A percentile compares a stretch with the other conserved stretches of the same genome.
Evolutionary conservation across 2,797 vertebrate species (phyloP).

Genomic region (Acanthopagrus latus): DNA sequence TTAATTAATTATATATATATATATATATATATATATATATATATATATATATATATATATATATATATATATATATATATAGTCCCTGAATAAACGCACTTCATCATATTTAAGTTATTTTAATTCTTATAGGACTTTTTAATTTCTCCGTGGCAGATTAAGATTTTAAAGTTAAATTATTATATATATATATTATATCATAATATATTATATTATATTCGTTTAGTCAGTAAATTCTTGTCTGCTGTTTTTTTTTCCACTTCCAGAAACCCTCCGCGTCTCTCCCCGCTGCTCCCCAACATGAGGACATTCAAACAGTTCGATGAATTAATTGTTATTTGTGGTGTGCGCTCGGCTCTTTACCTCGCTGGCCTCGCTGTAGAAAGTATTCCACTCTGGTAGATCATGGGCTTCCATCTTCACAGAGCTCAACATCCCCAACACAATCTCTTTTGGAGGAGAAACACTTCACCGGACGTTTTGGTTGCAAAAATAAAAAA

Average conservation of each 20-base stretch:
- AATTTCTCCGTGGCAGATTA: not conserved
- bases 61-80: too few relatives aligned
- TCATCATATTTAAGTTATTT: not conserved
- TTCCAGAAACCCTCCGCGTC: not conserved
- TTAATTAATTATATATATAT: too few relatives aligned
- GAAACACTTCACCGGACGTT: conserved; percentile 23
- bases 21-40: too few relatives aligned
- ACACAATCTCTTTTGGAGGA: conserved; percentile 63
- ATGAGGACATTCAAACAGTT: not conserved
- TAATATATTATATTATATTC: too few relatives aligned
- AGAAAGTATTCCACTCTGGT: conserved; percentile 90
- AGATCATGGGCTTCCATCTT: conserved; percentile 92
- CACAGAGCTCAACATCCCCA: conserved; percentile 90
- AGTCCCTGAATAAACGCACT: not conserved
- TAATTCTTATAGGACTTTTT: not conserved
- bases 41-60: too few relatives aligned
- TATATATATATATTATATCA: too few relatives aligned
- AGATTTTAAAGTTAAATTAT: not conserved
- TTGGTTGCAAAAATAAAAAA: not conserved
- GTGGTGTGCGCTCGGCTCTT: conserved; percentile 18
- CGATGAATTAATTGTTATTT: not conserved
- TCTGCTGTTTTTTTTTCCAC: not conserved
- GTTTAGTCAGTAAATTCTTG: not conserved
- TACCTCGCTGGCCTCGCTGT: conserved; percentile 89
- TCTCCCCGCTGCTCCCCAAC: not conserved